Evolutionary conservation across 2,113 vertebrate species (phyloP).

Genomic region (Syngnathoides biaculeatus): DNA sequence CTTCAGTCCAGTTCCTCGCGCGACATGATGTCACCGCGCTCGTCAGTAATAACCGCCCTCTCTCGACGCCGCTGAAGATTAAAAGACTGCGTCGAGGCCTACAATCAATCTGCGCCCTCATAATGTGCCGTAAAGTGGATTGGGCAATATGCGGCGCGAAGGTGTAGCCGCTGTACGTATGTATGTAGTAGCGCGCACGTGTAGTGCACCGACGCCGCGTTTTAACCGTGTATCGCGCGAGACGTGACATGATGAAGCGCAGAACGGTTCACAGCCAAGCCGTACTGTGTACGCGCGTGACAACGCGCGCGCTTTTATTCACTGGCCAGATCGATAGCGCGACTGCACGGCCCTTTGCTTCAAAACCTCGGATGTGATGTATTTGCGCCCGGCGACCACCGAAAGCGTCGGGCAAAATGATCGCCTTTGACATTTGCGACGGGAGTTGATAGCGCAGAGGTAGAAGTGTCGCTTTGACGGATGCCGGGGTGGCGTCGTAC

Average conservation of each 20-base stretch:
- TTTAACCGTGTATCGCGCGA: slow-evolving; percentile 54
- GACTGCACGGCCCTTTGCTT: slow-evolving; percentile 7
- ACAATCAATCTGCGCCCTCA: slow-evolving; percentile 65
- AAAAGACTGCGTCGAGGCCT: slow-evolving; percentile 56
- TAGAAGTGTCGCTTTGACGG: slow-evolving; percentile 25
- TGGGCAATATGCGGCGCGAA: slow-evolving; percentile 38
- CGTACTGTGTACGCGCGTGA: slow-evolving; percentile 52
- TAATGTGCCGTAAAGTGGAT: slow-evolving; percentile 65
- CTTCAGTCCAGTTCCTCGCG: slow-evolving; percentile 12
- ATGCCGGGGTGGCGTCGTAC: slow-evolving; percentile 53
- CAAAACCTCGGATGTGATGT: slow-evolving; percentile 18
- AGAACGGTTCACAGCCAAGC: slow-evolving; percentile 43
- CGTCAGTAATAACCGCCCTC: slow-evolving; percentile 61
- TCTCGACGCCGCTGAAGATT: slow-evolving; percentile 66
- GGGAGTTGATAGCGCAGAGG: slow-evolving; percentile 34
- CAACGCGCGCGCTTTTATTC: slow-evolving; percentile 39
- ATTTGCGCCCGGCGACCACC: slow-evolving; percentile 10
- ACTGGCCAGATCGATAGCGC: slow-evolving; percentile 36
- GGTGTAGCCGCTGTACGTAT: slow-evolving; percentile 6
- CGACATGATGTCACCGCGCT: slow-evolving; percentile 61
- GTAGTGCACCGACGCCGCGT: slow-evolving; percentile 30
- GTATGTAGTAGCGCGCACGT: slow-evolving; percentile 10
- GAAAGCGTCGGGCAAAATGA: slow-evolving; percentile 38
- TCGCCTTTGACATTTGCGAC: slow-evolving; percentile 18
- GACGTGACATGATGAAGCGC: slow-evolving; percentile 61